Percentiles rank a stretch among this genome's conserved stretches.
Evolutionary conservation across 1,140 invertebrate species (phyloP).

Genomic region (Euschistus heros): DNA sequence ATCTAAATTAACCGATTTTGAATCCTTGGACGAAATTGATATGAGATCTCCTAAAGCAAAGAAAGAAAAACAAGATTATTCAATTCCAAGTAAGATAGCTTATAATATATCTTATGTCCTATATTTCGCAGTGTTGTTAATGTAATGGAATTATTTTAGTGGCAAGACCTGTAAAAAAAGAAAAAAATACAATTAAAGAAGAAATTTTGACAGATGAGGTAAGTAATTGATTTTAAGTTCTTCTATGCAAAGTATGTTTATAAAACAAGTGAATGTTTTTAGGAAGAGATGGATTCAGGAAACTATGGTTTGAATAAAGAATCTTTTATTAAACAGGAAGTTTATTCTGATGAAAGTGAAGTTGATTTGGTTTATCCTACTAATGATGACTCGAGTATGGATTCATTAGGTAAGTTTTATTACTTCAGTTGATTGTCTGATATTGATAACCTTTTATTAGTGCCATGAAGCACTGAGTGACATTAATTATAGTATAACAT

Average conservation of each 20-base stretch:
- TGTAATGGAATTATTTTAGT: constrained; percentile 16
- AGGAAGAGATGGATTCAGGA: constrained; percentile 1
- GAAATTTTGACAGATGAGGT: constrained; percentile 24
- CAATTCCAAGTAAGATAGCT: not conserved
- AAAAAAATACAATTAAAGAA: constrained; percentile 17
- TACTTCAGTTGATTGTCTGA: not conserved
- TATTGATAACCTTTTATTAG: too few relatives aligned
- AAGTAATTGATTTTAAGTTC: not conserved
- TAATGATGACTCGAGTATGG: constrained; percentile 30
- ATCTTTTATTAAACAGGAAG: not conserved
- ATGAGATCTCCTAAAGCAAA: constrained; percentile 33
- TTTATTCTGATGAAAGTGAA: constrained; percentile 19
- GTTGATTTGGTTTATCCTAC: constrained; percentile 8
- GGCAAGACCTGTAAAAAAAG: constrained; percentile 15
- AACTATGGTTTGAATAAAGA: not conserved
- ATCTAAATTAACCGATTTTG: constrained; percentile 85
- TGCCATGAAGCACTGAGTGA: too few relatives aligned
- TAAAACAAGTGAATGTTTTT: too few relatives aligned
- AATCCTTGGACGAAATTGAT: constrained; percentile 67
- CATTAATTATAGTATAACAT: too few relatives aligned
- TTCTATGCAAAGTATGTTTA: too few relatives aligned
- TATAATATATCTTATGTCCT: not conserved
- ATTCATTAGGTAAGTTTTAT: constrained; percentile 30
- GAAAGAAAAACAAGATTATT: constrained; percentile 26
- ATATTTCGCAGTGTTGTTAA: not conserved